These are phyloP conservation scores for Otus sunia DNA, from an alignment of 2,113 vertebrate genomes.

Conservation along the genomic window DNA sequence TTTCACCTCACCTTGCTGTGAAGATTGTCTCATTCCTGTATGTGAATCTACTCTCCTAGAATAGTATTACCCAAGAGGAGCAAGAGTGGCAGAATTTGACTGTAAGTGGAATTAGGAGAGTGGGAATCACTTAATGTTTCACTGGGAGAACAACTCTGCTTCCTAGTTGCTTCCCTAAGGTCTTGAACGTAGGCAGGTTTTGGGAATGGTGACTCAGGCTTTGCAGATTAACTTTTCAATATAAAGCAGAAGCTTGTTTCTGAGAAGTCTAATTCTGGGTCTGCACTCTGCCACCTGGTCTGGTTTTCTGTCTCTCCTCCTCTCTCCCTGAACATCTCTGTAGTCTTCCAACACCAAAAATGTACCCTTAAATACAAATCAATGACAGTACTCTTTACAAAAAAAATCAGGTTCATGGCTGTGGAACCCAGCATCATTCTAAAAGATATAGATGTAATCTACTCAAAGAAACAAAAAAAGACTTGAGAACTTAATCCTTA, in stretches of 20 bases:
- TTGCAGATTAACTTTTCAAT: not conserved
- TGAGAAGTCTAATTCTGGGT: not conserved
- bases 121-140: not conserved
- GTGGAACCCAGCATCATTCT: not conserved
- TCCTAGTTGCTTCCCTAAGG: not conserved
- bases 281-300: not conserved
- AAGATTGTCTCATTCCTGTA: not conserved
- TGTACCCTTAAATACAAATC: not conserved
- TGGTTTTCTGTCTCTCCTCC: not conserved
- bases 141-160: not conserved
- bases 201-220: not conserved
- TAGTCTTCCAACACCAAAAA: not conserved
- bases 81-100: not conserved
- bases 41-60: not conserved
- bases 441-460: not conserved
- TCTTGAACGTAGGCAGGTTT: not conserved
- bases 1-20: not conserved
- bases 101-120: not conserved
- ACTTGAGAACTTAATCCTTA: not conserved
- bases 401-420: not conserved
- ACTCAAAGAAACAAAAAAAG: not conserved
- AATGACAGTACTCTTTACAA: not conserved
- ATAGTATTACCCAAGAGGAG: not conserved
- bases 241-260: not conserved
- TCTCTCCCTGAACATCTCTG: not conserved